Percentiles rank a stretch among this genome's conserved stretches.
Evolutionary conservation across 2,113 vertebrate species (phyloP).

Genomic region (chimpanzee (Pan troglodytes)): NHGRI_mPanTro3-v2.1_pri NC_072411.2:112281001-112281500

Average conservation of each 20-base stretch:
- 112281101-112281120: conserved; percentile 41
- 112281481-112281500: not conserved
- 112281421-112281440: conserved; percentile 40
- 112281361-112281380: not conserved
- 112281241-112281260: not conserved
- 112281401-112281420: not conserved
- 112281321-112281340: not conserved
- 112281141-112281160: not conserved
- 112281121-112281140: conserved; percentile 19
- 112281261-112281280: conserved; percentile 29
- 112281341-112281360: not conserved
- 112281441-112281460: not conserved
- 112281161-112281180: not conserved
- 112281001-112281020: conserved; percentile 6
- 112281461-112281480: not conserved
- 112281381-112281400: not conserved
- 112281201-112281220: not conserved
- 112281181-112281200: not conserved
- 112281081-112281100: conserved; percentile 35
- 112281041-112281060: conserved; percentile 7
- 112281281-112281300: not conserved
- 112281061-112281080: conserved; percentile 30
- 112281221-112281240: not conserved
- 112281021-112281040: not conserved
- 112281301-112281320: not conserved